Base-by-base conservation (phyloP, 2,113 vertebrate genomes). In the Lates calcarifer region DNA sequence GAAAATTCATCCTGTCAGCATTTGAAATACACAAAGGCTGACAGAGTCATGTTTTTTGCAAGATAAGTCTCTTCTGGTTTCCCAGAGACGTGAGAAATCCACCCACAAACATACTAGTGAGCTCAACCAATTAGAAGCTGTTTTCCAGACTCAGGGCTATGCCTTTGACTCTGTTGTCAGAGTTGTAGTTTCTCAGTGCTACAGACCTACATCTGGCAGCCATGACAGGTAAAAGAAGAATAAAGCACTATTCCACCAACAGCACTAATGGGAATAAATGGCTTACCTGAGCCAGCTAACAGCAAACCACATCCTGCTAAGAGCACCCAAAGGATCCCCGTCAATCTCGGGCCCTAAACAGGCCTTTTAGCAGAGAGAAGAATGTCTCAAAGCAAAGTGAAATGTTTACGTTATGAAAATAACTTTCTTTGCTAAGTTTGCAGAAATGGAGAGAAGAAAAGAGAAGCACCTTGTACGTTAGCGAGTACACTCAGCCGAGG, bases 251-350 rank as follows among this genome's bases (percentile, higher is more conserved):
- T 74, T 90, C 73, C 74, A 87, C 63, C 74, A 85, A 90, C 87
- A 84, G 88, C 79, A 77, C 83, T 92, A 91, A 94, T 92, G 76
- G 84, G 88, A 92, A 92, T 92, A 90, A 91, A 94, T 92, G 84
- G 76, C 60, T 89, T 83, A 94, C 89, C 92, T 92, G 89, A 91
- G 81, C 89, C 76, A 83, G 83, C 77, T 82, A 77, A 86, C 79
- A 88, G 67, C 87, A 86, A 83, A 92, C 90, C 87, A 77, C 91
- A 91, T 92, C 89, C 89, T 87, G 83, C 45, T 80, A 76, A 78
- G 58, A 81, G 72, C 77, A 78, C 75, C 72, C 33, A 87, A 90
- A 89, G 76, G 80, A 73, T 81, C 69, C 76, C 69, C n/a, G 74
- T 90, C 90, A 92, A 57, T 89, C 87, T 47, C 1, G 1, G 28